Evolutionary conservation across 92 coral and sea anemone genomes (phyloP).

Genomic region (Galaxea fascicularis): DNA sequence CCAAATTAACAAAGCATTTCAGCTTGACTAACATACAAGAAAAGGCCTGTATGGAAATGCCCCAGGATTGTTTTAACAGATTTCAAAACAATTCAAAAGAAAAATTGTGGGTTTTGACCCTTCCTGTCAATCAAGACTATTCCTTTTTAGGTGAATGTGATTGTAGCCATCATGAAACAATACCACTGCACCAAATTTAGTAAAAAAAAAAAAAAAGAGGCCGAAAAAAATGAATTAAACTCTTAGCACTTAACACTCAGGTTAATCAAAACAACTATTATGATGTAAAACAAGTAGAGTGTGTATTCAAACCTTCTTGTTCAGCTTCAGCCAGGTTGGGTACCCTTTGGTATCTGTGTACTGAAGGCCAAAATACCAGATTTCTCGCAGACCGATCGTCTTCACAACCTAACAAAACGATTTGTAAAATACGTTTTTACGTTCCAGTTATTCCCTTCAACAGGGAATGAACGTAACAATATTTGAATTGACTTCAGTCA

Average conservation of each 20-base stretch:
- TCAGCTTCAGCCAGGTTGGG: conserved; percentile 86
- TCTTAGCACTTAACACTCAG: background rate
- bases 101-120: background rate
- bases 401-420: conserved; percentile 80
- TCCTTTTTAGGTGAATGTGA: background rate
- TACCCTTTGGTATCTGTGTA: conserved; percentile 84
- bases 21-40: no score
- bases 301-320: conserved; percentile 77
- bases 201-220: no score
- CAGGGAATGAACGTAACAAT: conserved; percentile 2
- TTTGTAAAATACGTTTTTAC: background rate
- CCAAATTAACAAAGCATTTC: no score
- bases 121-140: background rate
- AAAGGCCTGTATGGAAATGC: no score
- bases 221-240: background rate
- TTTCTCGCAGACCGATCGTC: conserved; percentile 93
- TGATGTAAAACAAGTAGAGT: background rate
- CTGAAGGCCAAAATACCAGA: conserved; percentile 94
- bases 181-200: background rate
- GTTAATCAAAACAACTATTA: background rate
- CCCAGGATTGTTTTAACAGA: no score
- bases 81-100: no score
- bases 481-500: background rate
- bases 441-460: background rate
- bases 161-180: background rate